A percentile compares a stretch with the other conserved stretches of the same genome.
Evolutionary conservation across 2,797 vertebrate genomes (phyloP).

Genomic region (Falco novaeseelandiae): DNA sequence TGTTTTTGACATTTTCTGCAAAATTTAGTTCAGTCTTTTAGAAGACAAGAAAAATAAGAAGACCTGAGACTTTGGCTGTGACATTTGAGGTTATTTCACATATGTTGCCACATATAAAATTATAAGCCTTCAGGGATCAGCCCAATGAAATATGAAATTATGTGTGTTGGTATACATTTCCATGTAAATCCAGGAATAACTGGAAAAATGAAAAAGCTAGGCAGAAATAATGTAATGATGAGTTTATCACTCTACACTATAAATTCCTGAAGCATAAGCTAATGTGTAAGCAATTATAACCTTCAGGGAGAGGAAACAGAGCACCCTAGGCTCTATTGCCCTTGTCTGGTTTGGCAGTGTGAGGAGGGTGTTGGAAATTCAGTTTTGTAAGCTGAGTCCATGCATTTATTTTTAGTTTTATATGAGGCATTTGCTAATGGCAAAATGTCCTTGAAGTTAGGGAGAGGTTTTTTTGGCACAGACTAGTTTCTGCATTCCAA

Average conservation of each 20-base stretch:
- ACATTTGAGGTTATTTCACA: not conserved
- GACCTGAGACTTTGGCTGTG: not conserved
- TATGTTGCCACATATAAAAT: not conserved
- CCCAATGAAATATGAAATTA: not conserved
- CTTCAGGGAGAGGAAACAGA: not conserved
- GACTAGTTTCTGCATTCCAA: constrained; percentile 2
- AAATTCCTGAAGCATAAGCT: constrained; percentile 11
- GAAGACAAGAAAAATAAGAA: not conserved
- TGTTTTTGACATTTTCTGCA: not conserved
- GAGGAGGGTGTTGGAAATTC: not conserved
- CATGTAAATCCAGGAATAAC: not conserved
- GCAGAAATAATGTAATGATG: constrained; percentile 13
- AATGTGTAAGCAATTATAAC: not conserved
- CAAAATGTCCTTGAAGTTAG: constrained; percentile 45
- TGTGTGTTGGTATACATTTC: not conserved
- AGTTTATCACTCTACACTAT: not conserved
- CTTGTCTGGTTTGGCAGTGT: not conserved
- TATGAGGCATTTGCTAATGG: constrained; percentile 30
- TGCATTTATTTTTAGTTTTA: constrained; percentile 36
- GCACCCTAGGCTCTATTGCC: not conserved
- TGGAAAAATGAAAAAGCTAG: not conserved
- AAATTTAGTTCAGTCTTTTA: not conserved
- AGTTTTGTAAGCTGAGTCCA: not conserved
- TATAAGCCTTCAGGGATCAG: not conserved
- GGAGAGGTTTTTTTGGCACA: not conserved